Percentiles rank a stretch among this genome's conserved stretches.
Evolutionary conservation across 2,113 vertebrate genomes (phyloP).

Genomic region (Chloropsis hardwickii): DNA sequence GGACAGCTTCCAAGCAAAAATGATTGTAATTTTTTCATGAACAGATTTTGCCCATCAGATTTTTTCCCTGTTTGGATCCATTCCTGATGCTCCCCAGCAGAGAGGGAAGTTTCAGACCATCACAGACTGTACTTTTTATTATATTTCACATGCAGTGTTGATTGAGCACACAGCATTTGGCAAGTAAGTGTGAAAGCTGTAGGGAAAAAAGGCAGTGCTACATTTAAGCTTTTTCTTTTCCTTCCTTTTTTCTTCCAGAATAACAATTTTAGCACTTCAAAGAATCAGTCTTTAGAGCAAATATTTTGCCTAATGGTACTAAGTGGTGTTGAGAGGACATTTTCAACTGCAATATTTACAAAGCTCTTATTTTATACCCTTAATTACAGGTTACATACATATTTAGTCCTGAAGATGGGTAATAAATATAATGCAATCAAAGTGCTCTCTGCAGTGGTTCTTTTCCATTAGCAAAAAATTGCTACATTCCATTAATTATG

Average conservation of each 20-base stretch:
- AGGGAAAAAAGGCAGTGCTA: not conserved
- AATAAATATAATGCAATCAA: slow-evolving; percentile 6
- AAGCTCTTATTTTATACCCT: not conserved
- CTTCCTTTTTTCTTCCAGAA: not conserved
- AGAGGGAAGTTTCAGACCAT: not conserved
- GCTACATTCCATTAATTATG: slow-evolving; percentile 23
- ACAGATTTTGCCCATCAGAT: not conserved
- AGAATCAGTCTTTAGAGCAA: not conserved
- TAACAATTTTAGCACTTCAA: not conserved
- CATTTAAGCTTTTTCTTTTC: not conserved
- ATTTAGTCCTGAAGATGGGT: not conserved
- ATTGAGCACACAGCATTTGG: not conserved
- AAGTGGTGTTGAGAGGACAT: not conserved
- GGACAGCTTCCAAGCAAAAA: not conserved
- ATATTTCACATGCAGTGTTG: not conserved
- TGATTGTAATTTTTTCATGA: not conserved
- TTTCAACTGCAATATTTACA: not conserved
- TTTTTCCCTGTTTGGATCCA: not conserved
- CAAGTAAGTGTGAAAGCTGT: not conserved
- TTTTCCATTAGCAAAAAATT: slow-evolving; percentile 27
- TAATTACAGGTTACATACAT: slow-evolving; percentile 35
- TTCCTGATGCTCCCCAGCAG: not conserved
- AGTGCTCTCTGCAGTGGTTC: not conserved
- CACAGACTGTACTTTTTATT: not conserved
- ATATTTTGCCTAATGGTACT: not conserved